Evolutionary conservation across 2,888 invertebrate species (phyloP).

Genomic region (Andrena haemorrhoa): DNA sequence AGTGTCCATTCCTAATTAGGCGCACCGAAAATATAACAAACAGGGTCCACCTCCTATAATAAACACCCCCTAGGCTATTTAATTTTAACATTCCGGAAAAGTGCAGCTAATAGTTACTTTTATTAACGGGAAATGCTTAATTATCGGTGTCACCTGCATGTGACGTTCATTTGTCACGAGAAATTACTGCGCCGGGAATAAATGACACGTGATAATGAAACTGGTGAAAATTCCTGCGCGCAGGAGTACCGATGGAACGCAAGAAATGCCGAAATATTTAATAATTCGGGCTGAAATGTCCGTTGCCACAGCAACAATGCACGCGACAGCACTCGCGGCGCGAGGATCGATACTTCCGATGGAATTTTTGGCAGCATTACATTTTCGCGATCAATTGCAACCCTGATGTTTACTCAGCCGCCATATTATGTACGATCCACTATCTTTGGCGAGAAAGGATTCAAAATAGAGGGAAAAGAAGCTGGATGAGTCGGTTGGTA

Average conservation of each 20-base stretch:
- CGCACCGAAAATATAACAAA: too few species aligned
- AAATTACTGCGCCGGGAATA: too few species aligned
- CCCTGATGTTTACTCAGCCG: slow-evolving; percentile 16
- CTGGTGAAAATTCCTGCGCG: background rate
- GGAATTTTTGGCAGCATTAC: slow-evolving; percentile 28
- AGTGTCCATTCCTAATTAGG: too few species aligned
- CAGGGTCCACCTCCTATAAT: too few species aligned
- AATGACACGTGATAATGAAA: too few species aligned
- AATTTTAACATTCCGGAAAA: too few species aligned
- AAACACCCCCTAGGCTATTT: too few species aligned
- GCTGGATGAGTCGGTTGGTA: slow-evolving; percentile 21
- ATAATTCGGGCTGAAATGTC: background rate
- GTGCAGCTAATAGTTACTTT: too few species aligned
- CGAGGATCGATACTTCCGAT: slow-evolving; percentile 12
- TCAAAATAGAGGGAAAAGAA: background rate
- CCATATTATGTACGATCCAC: slow-evolving; percentile 26
- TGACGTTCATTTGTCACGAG: too few species aligned
- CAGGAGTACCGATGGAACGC: background rate
- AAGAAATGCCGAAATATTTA: background rate
- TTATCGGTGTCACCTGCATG: too few species aligned
- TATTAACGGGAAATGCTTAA: too few species aligned
- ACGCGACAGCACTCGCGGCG: background rate
- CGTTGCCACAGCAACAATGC: background rate
- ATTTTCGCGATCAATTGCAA: slow-evolving; percentile 21
- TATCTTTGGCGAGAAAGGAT: slow-evolving; percentile 10